Conservation (phyloP, 1,140 invertebrate genomes). For the Orchestia grillus region DNA sequence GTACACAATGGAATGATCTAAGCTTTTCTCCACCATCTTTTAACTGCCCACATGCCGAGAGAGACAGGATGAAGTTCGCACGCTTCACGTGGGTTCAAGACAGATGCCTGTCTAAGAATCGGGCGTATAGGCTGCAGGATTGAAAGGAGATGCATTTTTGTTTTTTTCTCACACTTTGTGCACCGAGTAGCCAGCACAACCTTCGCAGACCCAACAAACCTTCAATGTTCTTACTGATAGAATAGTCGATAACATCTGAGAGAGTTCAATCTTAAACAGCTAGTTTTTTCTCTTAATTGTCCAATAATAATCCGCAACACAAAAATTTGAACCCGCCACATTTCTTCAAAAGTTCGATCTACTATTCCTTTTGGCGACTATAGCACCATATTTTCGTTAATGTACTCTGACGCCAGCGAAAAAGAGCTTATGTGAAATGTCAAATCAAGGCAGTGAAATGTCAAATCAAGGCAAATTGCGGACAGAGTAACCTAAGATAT, state of each 20-base stretch:
- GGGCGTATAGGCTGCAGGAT: not conserved
- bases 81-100: not conserved
- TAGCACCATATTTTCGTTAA: not conserved
- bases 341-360: not conserved
- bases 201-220: not conserved
- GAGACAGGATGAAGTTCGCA: not conserved
- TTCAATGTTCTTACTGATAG: not conserved
- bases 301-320: not conserved
- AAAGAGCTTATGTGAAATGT: not conserved
- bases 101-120: not conserved
- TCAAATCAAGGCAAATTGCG: not conserved
- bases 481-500: not conserved
- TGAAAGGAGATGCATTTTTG: not conserved
- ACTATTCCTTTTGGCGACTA: too few species aligned
- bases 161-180: not conserved
- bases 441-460: not conserved
- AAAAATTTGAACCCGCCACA: not conserved
- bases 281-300: not conserved
- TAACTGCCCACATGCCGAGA: not conserved
- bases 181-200: not conserved
- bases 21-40: not conserved
- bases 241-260: not conserved
- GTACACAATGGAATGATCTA: slow-evolving; percentile 42
- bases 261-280: not conserved
- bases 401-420: too few species aligned